Evolutionary conservation across 2,888 invertebrate species (phyloP), one percentile per base, ranked within the genome.

Genomic region (Sisyra nigra): DNA sequence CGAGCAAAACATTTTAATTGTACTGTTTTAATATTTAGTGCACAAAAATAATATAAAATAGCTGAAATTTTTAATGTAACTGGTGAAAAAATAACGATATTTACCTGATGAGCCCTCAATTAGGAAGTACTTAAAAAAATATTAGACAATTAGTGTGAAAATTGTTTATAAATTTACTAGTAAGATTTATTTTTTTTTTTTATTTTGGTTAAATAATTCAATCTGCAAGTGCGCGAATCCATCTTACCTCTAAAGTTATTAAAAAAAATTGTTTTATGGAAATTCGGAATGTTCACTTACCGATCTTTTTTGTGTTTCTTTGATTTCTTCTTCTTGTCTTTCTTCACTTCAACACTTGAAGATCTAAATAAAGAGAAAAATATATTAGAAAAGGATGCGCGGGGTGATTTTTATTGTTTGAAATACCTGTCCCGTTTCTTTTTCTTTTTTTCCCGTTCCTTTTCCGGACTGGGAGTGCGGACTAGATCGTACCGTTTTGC

Each of bases 261-360:
- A 9, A 30, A 30, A 8, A 9, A 30, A 30, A 30, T 30, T 9
- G 10, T 30, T 30, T 8, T 30, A 30, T 8, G 9, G 14, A 33
- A 33, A 33, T 6, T 33, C 14, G 18, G 18, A 18, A 37, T 18
- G n/a, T 18, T 11, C 37, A 37, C 37, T 19, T 67, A 80, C 80
- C 76, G 79, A 52, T 79, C 78, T 62, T 75, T 79, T 61, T 80
- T 80, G 57, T 74, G 74, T 62, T 76, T 80, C 61, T 82, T 83
- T 0, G 79, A 74, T 59, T 80, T 83, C 66, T 82, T 84, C 71
- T 81, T 83, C 66, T 82, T 83, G 48, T 76, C 67, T 56, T 75
- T 78, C 62, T 78, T 83, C 18, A 73, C 69, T 55, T 82, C 82
- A 50, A 79, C 79, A 55, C 72, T 73, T 41, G 81, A 78, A 36